phyloP scores from a whole-genome alignment of 1,140 invertebrate genomes.

The Bombus impatiens region DNA sequence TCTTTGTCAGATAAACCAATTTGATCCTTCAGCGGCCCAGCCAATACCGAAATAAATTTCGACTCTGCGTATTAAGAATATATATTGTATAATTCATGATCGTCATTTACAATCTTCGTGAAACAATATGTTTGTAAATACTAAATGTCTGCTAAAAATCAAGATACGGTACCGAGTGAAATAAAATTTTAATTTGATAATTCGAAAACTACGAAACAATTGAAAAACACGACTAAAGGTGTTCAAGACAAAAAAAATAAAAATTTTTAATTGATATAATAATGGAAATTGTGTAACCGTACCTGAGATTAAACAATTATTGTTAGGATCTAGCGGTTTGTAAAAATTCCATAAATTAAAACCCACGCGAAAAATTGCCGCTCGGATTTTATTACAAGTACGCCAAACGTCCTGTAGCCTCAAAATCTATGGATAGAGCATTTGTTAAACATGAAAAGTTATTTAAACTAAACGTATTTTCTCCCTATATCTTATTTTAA shows the following conservation, averaged over 20 bases:
- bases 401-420: slow-evolving; percentile 85
- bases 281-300: slow-evolving; percentile 43
- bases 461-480: background rate
- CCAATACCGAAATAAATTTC: slow-evolving; percentile 86
- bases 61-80: slow-evolving; percentile 82
- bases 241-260: background rate
- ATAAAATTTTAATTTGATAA: background rate
- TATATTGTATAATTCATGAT: slow-evolving; percentile 19
- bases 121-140: background rate
- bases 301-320: slow-evolving; percentile 87
- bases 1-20: slow-evolving; percentile 87
- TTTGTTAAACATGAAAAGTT: background rate
- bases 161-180: background rate
- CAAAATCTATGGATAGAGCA: slow-evolving; percentile 51
- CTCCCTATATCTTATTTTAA: slow-evolving; percentile 24
- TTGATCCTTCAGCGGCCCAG: slow-evolving; percentile 84
- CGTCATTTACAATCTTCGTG: slow-evolving; percentile 7
- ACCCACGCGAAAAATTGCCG: slow-evolving; percentile 86
- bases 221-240: background rate
- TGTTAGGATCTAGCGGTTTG: slow-evolving; percentile 85
- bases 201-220: too few relatives aligned
- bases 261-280: background rate
- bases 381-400: slow-evolving; percentile 89
- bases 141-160: background rate
- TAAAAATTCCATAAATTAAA: slow-evolving; percentile 88